A percentile compares a stretch with the other conserved stretches of the same genome.
These are phyloP conservation scores for Chironex yamaguchii DNA, from an alignment of 30 jellyfish, hydroid and myxozoan genomes.

Conservation along the genomic window DNA sequence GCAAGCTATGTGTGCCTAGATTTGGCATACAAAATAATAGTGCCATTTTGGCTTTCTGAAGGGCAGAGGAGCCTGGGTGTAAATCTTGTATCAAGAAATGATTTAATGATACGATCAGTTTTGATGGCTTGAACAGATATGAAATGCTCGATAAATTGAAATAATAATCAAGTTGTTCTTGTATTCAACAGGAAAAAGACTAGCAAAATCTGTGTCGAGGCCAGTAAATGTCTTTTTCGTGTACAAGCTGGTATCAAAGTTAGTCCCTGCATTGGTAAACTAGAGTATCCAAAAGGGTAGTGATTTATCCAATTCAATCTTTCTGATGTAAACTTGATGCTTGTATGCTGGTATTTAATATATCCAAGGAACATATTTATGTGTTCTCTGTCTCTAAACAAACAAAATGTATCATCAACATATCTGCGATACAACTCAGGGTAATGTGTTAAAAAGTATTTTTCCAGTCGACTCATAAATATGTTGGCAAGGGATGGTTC, in stretches of 20 bases:
- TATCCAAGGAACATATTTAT: too few species aligned
- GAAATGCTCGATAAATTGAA: not conserved
- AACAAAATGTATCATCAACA: too few species aligned
- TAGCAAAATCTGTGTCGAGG: not conserved
- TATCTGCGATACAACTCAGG: too few species aligned
- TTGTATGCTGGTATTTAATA: too few species aligned
- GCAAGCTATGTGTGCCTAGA: not conserved
- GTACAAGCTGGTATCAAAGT: not conserved
- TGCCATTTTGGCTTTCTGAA: not conserved
- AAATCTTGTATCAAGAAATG: not conserved
- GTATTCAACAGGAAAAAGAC: not conserved
- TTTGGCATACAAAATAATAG: not conserved
- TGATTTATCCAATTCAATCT: not conserved
- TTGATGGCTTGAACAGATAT: not conserved
- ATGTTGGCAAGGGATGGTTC: too few species aligned
- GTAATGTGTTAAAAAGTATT: too few species aligned
- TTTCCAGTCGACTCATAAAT: too few species aligned
- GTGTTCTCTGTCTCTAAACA: too few species aligned
- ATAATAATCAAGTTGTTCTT: not conserved
- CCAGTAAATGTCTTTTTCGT: not conserved
- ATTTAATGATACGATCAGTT: not conserved
- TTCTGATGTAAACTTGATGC: too few species aligned
- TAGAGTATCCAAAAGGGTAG: not conserved
- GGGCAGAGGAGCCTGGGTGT: not conserved
- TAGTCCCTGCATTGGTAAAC: not conserved